phyloP scores from a whole-genome alignment of 2,113 vertebrate species.

The Tetrax tetrax region DNA sequence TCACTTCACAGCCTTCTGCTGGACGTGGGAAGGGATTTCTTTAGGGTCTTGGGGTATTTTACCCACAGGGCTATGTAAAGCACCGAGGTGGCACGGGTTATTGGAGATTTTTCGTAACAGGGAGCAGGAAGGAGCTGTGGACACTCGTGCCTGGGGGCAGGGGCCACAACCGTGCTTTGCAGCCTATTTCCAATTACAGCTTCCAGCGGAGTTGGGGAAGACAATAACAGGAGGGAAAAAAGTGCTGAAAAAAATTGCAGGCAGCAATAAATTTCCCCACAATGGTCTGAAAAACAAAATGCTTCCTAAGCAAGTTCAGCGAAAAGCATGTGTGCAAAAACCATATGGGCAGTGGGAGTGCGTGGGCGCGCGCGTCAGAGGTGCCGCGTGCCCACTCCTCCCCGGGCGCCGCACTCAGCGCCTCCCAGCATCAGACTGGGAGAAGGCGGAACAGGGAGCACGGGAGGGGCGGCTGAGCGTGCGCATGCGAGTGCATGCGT shows the following conservation, averaged over 20 bases:
- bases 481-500: neutral
- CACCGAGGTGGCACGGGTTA: fast-evolving
- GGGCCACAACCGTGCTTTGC: too few relatives aligned
- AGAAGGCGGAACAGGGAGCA: neutral
- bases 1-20: neutral
- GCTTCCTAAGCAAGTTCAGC: conserved; percentile 20
- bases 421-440: neutral
- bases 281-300: conserved; percentile 18
- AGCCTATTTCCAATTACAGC: neutral
- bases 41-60: neutral
- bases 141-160: neutral
- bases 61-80: neutral
- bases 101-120: fast-evolving
- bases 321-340: neutral
- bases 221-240: neutral
- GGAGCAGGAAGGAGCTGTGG: neutral
- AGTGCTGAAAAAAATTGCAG: neutral
- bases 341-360: conserved; percentile 50
- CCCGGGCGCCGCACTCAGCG: neutral
- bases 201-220: neutral
- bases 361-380: neutral
- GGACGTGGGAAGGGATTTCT: neutral
- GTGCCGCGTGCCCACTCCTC: conserved; percentile 9
- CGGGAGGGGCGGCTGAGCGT: neutral
- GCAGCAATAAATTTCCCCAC: neutral